Conservation (phyloP, 2,888 invertebrate species). For the Diaprepes abbreviatus region DNA sequence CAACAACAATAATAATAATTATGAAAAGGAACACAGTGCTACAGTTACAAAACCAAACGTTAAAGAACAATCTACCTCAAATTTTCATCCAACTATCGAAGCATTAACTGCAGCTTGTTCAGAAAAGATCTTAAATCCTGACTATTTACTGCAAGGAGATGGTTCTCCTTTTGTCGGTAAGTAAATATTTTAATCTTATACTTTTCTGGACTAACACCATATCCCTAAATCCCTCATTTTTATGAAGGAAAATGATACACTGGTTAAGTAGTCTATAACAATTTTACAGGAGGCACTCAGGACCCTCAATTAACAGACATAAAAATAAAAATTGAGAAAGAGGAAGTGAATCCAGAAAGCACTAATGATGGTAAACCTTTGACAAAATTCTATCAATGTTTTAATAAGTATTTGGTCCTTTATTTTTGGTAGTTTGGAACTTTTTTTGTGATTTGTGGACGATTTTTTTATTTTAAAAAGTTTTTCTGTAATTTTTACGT, state of each 20-base stretch:
- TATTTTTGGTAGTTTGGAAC: conserved; percentile 17
- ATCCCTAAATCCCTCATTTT: no score
- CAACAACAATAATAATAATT: conserved; percentile 69
- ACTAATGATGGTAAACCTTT: conserved; percentile 36
- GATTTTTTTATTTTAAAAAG: conserved; percentile 11
- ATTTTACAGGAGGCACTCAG: conserved; percentile 43
- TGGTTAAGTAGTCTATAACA: neutral
- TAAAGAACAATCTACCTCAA: conserved; percentile 58
- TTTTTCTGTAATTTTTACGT: neutral
- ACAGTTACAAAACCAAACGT: conserved; percentile 55
- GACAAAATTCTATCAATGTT: conserved; percentile 26
- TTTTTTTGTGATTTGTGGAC: conserved; percentile 37
- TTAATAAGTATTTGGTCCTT: conserved; percentile 29
- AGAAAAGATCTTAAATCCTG: conserved; percentile 84
- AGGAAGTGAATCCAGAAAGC: conserved; percentile 26
- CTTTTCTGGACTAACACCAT: no score
- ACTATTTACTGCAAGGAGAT: conserved; percentile 81
- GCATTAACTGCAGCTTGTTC: conserved; percentile 85
- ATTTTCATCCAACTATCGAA: conserved; percentile 71
- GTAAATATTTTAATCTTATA: no score
- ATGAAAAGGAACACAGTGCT: conserved; percentile 66
- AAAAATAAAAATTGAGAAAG: conserved; percentile 46
- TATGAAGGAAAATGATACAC: no score
- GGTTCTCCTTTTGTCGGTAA: conserved; percentile 78
- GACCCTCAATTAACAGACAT: conserved; percentile 26